Conservation (phyloP, 2,113 vertebrate genomes). For the Ibidorhyncha struthersii region DNA sequence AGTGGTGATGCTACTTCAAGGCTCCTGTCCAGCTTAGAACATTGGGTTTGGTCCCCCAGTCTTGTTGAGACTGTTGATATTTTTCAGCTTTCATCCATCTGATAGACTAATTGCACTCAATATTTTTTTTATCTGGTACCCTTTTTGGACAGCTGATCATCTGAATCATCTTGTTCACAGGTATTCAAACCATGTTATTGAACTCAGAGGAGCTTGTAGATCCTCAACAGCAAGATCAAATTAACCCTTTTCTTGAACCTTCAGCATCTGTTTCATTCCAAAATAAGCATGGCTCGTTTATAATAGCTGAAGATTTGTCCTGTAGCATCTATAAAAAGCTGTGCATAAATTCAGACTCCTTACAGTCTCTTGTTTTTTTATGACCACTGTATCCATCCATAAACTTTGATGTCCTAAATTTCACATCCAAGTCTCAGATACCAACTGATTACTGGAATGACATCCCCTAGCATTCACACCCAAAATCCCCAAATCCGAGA, state of each 20-base stretch:
- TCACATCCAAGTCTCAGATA: background rate
- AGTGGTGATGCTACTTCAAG: background rate
- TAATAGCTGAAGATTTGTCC: background rate
- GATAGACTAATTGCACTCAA: background rate
- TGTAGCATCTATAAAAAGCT: background rate
- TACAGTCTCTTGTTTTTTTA: background rate
- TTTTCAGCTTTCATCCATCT: background rate
- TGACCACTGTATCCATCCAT: background rate
- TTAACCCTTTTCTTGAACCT: background rate
- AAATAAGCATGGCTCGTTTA: background rate
- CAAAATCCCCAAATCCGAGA: background rate
- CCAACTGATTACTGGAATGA: background rate
- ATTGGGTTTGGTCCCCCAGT: background rate
- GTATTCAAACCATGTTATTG: background rate
- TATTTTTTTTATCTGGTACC: background rate
- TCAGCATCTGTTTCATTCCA: background rate
- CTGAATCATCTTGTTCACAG: background rate
- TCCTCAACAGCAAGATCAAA: background rate
- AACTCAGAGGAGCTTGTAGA: background rate
- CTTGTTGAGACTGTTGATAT: background rate
- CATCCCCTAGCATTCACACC: background rate
- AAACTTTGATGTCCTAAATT: background rate
- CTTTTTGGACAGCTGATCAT: background rate
- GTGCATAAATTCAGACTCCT: background rate
- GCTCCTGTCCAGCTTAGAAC: background rate